Evolutionary conservation across 2,113 vertebrate genomes (phyloP).

Genomic region (Merops nubicus): DNA sequence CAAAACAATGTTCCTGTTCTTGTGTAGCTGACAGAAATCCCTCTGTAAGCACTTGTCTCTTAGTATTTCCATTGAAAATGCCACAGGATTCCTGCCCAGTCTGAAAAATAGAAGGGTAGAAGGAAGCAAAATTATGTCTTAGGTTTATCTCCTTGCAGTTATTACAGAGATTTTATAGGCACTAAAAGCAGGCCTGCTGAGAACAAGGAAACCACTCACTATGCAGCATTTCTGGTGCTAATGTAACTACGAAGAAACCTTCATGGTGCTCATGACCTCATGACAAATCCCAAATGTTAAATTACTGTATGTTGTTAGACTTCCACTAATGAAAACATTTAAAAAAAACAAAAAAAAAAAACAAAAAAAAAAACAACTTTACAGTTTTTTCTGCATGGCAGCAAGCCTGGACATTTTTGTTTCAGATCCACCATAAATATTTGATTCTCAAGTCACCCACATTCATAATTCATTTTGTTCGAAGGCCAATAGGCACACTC

Average conservation of each 20-base stretch:
- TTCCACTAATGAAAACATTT: slow-evolving; percentile 36
- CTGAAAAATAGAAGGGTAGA: neutral
- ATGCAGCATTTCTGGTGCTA: neutral
- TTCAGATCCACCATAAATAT: slow-evolving; percentile 76
- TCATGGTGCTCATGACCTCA: neutral
- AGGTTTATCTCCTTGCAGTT: slow-evolving; percentile 24
- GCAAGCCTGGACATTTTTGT: slow-evolving; percentile 77
- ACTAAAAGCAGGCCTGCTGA: neutral
- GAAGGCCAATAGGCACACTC: slow-evolving; percentile 65
- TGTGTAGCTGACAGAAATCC: slow-evolving; percentile 20
- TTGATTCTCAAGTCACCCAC: slow-evolving; percentile 68
- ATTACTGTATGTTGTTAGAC: slow-evolving; percentile 6
- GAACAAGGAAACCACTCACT: slow-evolving; percentile 19
- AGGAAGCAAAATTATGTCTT: neutral
- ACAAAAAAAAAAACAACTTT: neutral
- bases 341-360: neutral
- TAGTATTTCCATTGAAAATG: slow-evolving; percentile 45
- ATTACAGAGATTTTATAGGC: neutral
- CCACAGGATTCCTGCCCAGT: neutral
- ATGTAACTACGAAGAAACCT: neutral
- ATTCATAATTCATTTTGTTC: slow-evolving; percentile 65
- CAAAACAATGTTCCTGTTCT: neutral
- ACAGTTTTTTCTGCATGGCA: slow-evolving; percentile 56
- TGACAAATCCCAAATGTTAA: neutral
- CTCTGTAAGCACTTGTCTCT: neutral